phyloP scores from a whole-genome alignment of 2,888 invertebrate genomes.

The Lasioglossum marginatum region DNA sequence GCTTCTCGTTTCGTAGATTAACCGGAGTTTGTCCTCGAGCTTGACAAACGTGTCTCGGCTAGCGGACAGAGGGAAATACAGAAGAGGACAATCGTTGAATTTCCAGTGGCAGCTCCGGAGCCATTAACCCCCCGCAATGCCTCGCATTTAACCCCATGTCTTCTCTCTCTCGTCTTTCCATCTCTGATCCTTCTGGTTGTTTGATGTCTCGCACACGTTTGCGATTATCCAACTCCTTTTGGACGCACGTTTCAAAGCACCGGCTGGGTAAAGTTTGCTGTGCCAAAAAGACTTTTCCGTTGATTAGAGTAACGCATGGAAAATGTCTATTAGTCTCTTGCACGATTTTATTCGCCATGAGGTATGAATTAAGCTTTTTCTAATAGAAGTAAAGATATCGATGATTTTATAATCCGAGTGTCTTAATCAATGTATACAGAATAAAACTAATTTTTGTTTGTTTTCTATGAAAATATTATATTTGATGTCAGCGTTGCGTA shows the following conservation, averaged over 20 bases:
- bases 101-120: slow-evolving; percentile 29
- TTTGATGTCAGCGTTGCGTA: not conserved
- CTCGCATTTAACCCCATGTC: slow-evolving; percentile 27
- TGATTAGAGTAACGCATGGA: not conserved
- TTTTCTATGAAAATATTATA: not conserved
- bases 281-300: not conserved
- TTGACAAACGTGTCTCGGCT: slow-evolving; percentile 32
- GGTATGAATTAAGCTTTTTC: too few relatives aligned
- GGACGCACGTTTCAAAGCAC: slow-evolving; percentile 1
- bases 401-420: too few relatives aligned
- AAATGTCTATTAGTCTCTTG: not conserved
- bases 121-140: slow-evolving; percentile 44
- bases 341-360: too few relatives aligned
- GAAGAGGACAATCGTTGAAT: slow-evolving; percentile 32
- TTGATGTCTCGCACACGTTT: slow-evolving; percentile 9
- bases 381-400: too few relatives aligned
- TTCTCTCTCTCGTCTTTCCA: slow-evolving; percentile 14
- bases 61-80: not conserved
- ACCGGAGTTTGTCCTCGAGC: slow-evolving; percentile 7
- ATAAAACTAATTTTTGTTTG: not conserved
- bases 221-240: slow-evolving; percentile 6
- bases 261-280: not conserved
- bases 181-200: slow-evolving; percentile 7
- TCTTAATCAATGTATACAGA: too few relatives aligned
- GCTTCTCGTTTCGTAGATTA: slow-evolving; percentile 33